phyloP scores from a whole-genome alignment of 92 coral and sea anemone species.

The Actinostola sp. region DNA sequence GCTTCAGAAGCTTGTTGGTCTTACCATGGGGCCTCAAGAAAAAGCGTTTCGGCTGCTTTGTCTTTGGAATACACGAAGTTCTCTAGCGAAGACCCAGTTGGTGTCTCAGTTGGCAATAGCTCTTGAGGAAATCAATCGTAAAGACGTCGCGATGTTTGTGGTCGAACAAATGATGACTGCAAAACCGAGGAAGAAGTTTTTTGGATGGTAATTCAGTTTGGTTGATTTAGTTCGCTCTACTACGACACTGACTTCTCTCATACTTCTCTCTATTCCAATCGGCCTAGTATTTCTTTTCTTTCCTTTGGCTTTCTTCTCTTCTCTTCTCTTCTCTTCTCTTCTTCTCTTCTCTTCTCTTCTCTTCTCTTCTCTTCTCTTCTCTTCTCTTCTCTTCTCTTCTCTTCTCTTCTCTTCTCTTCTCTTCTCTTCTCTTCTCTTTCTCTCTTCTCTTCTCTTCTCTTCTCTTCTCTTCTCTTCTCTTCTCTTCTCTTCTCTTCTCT shows the following conservation, averaged over 20 bases:
- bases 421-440: background rate
- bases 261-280: no score
- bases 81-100: constrained; percentile 72
- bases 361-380: no score
- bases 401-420: no score
- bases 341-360: no score
- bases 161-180: constrained; percentile 92
- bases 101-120: constrained; percentile 91
- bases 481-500: background rate
- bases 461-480: background rate
- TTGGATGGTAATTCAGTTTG: constrained; percentile 73
- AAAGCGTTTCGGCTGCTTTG: constrained; percentile 87
- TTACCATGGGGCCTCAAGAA: constrained; percentile 92
- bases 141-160: constrained; percentile 94
- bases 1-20: constrained; percentile 67
- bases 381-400: no score
- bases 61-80: constrained; percentile 75
- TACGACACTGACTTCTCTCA: no score
- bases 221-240: background rate
- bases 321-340: background rate
- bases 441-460: background rate
- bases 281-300: background rate
- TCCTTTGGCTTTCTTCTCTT: background rate
- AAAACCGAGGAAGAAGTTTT: constrained; percentile 82
- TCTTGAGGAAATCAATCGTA: constrained; percentile 89